Conservation (phyloP, 2,797 vertebrate genomes). For the Delichon dasypus region DNA sequence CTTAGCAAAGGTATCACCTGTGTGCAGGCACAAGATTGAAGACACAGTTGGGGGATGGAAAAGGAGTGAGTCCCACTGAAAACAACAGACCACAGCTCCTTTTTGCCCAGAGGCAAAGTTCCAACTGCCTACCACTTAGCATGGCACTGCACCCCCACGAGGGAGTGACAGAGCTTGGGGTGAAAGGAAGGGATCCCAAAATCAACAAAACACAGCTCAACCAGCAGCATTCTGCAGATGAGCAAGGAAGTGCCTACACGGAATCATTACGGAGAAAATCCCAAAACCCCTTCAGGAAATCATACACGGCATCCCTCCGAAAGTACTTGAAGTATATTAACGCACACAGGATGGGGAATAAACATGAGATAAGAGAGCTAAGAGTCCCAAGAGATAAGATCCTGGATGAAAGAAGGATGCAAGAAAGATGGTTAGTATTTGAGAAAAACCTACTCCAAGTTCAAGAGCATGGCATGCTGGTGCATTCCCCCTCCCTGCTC, state of each 20-base stretch:
- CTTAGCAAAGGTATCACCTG: background rate
- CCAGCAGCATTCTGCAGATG: background rate
- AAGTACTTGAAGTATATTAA: background rate
- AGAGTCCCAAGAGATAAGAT: background rate
- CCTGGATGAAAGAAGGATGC: background rate
- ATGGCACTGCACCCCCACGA: background rate
- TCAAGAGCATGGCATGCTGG: background rate
- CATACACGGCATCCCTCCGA: background rate
- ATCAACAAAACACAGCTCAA: background rate
- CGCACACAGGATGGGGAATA: background rate
- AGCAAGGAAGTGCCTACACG: background rate
- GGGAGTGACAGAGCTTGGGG: background rate
- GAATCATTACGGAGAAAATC: background rate
- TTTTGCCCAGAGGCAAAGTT: background rate
- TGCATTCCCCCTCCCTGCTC: background rate
- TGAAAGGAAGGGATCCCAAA: background rate
- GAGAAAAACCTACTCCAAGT: background rate
- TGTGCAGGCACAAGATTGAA: background rate
- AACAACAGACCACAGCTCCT: background rate
- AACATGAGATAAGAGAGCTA: background rate
- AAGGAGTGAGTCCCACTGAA: background rate
- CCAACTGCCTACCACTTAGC: background rate
- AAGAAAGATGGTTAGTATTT: background rate
- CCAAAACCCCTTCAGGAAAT: background rate
- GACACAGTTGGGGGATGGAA: background rate